Evolutionary conservation across 2,888 invertebrate species (phyloP).

Genomic region (Temnothorax unifasciatus): DNA sequence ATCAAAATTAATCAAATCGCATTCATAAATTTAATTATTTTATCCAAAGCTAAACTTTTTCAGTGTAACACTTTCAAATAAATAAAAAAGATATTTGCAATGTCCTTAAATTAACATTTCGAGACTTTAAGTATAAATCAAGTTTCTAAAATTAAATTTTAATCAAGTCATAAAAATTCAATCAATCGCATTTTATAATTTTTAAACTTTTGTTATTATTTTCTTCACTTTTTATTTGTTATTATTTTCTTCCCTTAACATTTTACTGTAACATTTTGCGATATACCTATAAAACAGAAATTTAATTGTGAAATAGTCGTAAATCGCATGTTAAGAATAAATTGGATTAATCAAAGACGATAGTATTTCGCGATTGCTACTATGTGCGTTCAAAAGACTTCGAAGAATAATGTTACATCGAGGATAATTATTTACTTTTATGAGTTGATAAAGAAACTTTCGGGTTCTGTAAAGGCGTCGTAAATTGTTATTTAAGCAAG

Average conservation of each 20-base stretch:
- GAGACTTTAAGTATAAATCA: not conserved
- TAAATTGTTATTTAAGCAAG: constrained; percentile 57
- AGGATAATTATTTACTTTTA: constrained; percentile 55
- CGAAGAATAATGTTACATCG: constrained; percentile 10
- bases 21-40: not conserved
- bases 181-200: not conserved
- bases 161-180: not conserved
- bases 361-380: not conserved
- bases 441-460: constrained; percentile 55
- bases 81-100: not conserved
- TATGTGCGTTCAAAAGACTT: not conserved
- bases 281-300: not conserved
- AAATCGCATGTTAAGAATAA: not conserved
- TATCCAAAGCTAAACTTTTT: not conserved
- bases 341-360: not conserved
- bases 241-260: not conserved
- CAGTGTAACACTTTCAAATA: not conserved
- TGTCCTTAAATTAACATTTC: not conserved
- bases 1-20: not conserved
- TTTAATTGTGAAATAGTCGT: not conserved
- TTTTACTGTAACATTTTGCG: not conserved
- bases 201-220: not conserved
- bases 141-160: not conserved
- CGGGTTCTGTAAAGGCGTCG: constrained; percentile 35
- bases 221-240: not conserved